These are phyloP conservation scores for Melanocharis versteri DNA, from an alignment of 2,113 vertebrate species.

Conservation along the genomic window DNA sequence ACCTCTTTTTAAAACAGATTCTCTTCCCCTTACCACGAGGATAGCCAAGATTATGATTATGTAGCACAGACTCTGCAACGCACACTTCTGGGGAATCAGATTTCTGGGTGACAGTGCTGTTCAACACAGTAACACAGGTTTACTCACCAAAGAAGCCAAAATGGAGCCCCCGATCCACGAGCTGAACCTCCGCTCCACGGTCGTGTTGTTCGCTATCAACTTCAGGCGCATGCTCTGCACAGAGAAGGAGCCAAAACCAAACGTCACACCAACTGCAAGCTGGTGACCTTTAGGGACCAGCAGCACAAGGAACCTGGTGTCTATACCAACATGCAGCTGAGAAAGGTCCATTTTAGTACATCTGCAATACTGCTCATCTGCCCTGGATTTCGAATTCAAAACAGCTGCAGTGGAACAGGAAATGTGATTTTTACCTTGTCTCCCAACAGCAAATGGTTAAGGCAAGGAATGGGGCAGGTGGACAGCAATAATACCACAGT, in stretches of 20 bases:
- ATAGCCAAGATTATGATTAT: background rate
- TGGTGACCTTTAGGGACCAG: background rate
- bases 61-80: background rate
- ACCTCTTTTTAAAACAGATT: background rate
- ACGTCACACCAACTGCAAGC: background rate
- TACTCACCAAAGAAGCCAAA: conserved; percentile 92
- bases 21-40: background rate
- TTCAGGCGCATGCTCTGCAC: conserved; percentile 96
- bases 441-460: background rate
- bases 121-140: background rate
- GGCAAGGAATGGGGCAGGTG: background rate
- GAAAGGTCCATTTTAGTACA: background rate
- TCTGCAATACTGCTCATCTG: background rate
- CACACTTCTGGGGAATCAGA: too few species aligned
- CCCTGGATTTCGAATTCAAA: background rate
- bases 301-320: background rate
- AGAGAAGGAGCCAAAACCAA: background rate
- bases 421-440: background rate
- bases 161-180: conserved; percentile 98
- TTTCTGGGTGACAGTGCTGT: background rate
- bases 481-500: background rate
- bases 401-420: background rate
- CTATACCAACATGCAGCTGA: background rate
- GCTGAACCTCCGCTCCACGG: conserved; percentile 94
- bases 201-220: conserved; percentile 97